A percentile compares a stretch with the other conserved stretches of the same genome.
These are phyloP conservation scores for Calliopsis andreniformis DNA, from an alignment of 1,140 invertebrate genomes.

Conservation along the genomic window DNA sequence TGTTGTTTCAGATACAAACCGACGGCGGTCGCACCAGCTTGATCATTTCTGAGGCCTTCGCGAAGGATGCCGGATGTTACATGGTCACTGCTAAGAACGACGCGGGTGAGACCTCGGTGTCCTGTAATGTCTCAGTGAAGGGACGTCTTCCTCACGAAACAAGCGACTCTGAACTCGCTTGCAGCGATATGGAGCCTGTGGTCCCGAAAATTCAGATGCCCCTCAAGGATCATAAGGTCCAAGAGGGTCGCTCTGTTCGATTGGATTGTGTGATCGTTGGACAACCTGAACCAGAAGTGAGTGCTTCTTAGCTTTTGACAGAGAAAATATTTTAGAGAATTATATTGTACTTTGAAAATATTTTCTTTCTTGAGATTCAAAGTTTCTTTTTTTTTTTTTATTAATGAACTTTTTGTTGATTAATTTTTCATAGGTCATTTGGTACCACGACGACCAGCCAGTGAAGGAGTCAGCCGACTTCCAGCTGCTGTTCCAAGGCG, in stretches of 20 bases:
- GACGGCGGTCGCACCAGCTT: slow-evolving; percentile 85
- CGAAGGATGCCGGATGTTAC: slow-evolving; percentile 87
- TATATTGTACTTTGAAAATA: too few relatives aligned
- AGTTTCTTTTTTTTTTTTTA: too few relatives aligned
- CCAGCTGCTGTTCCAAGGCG: slow-evolving; percentile 90
- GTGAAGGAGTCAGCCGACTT: slow-evolving; percentile 93
- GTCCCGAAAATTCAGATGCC: slow-evolving; percentile 88
- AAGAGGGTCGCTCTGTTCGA: slow-evolving; percentile 87
- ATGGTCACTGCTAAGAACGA: slow-evolving; percentile 85
- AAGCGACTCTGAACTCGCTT: slow-evolving; percentile 87
- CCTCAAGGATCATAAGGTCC: slow-evolving; percentile 86
- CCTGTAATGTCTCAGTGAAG: slow-evolving; percentile 87
- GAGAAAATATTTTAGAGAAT: too few relatives aligned
- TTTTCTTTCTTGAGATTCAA: too few relatives aligned
- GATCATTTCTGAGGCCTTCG: slow-evolving; percentile 86
- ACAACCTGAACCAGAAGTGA: slow-evolving; percentile 91
- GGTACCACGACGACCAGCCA: slow-evolving; percentile 92
- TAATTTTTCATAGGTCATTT: slow-evolving; percentile 85
- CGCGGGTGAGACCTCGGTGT: slow-evolving; percentile 84
- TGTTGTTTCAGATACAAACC: slow-evolving; percentile 82
- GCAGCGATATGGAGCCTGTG: slow-evolving; percentile 86
- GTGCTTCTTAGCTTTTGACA: not conserved
- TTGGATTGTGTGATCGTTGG: slow-evolving; percentile 92
- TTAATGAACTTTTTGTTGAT: not conserved
- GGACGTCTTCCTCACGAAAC: slow-evolving; percentile 86